Conservation (phyloP, 2,113 vertebrate genomes). For the Anoplopoma fimbria region DNA sequence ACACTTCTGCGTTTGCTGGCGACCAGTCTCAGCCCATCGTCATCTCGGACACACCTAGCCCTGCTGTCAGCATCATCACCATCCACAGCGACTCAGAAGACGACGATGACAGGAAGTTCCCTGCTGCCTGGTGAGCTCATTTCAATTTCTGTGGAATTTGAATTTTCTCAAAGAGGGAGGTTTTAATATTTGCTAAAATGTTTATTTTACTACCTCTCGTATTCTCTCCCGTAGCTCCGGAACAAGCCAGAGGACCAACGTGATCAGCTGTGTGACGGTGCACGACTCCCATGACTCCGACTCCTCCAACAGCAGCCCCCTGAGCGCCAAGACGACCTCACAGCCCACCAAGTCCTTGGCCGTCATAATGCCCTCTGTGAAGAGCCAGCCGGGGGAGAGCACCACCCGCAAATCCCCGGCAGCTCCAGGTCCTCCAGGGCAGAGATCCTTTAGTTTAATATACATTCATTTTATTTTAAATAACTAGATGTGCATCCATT, state of each 20-base stretch:
- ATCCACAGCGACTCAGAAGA: conserved; percentile 98
- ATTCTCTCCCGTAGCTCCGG: conserved; percentile 80
- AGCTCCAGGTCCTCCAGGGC: conserved; percentile 76
- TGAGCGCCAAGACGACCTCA: conserved; percentile 84
- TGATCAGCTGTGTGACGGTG: conserved; percentile 98
- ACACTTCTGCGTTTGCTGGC: conserved; percentile 84
- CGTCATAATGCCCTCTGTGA: conserved; percentile 91
- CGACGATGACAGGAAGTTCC: conserved; percentile 94
- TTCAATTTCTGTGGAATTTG: not conserved
- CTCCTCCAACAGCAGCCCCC: conserved; percentile 93
- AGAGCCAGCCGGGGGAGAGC: conserved; percentile 89
- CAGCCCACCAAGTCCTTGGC: conserved; percentile 88
- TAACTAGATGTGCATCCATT: not conserved
- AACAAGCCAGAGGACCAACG: conserved; percentile 92
- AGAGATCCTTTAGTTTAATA: not conserved
- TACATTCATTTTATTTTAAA: not conserved
- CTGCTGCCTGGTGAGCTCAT: conserved; percentile 83
- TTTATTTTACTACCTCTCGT: not conserved
- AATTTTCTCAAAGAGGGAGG: not conserved
- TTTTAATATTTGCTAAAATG: not conserved
- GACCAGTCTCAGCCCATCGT: conserved; percentile 93
- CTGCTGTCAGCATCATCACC: conserved; percentile 97
- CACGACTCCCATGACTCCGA: conserved; percentile 97
- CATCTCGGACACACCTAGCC: conserved; percentile 97
- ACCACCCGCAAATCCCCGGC: conserved; percentile 79